Base-by-base conservation (phyloP, 2,888 invertebrate genomes). In the Lydus trimaculatus region DNA sequence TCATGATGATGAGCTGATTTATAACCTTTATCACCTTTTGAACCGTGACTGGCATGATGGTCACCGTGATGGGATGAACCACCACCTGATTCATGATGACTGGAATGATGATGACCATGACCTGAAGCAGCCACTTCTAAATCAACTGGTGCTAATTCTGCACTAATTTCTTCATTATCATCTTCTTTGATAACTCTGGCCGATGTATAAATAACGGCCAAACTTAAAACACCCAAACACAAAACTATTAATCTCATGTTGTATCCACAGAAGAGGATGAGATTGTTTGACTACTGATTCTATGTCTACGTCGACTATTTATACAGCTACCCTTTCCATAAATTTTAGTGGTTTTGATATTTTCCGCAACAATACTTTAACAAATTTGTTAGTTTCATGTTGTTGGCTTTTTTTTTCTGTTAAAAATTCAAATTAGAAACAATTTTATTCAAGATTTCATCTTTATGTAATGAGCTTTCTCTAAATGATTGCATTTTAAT, bases 1-100 rank as follows among this genome's bases (percentile, higher is more conserved):
- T 94, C 92, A 86, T 92, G 92, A 79, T 93, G 92, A 80, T 93
- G 92, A 76, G 91, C 89, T 28, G 90, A 71, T 66, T 82, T 92
- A 91, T 82, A 93, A 91, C 94, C 94, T 78, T 94, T 94, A 69
- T 93, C 92, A 0, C 91, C 92, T 80, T 94, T 93, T 72, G 92
- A 91, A 0, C 92, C 93, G 79, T 93, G 89, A 43, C 90, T 89
- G 69, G 90, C 88, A 80, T 91, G 90, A 78, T 92, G 91, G 67
- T 91, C 88, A 1, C 88, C 88, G 75, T 91, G 90, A 78, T 92
- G 90, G 67, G 90, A 89, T 75, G 90, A 88, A 0, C 93, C 92
- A n/a, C 91, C 92, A 20, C 91, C 91, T 65, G 87, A 86, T 80
- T 91, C 91, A 76, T 89, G 89, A 75, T 88, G 87, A 70, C 76